A percentile compares a stretch with the other conserved stretches of the same genome.
phyloP scores from a whole-genome alignment of 2,797 vertebrate genomes.

The Spheniscus humboldti region DNA sequence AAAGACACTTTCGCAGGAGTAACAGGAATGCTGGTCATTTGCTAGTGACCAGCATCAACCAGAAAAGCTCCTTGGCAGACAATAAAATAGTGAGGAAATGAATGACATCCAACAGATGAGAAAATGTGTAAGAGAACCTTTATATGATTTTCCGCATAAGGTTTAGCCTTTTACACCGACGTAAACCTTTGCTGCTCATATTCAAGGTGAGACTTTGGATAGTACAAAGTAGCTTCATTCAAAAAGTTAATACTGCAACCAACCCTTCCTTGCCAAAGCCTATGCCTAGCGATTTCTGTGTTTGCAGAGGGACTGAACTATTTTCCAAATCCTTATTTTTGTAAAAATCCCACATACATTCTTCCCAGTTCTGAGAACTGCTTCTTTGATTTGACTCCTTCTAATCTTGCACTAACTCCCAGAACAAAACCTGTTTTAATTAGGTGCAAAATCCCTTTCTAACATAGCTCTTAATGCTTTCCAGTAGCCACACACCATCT shows the following conservation, averaged over 20 bases:
- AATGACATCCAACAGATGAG: background rate
- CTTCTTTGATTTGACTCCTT: background rate
- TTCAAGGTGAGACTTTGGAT: background rate
- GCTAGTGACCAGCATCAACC: background rate
- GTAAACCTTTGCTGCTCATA: background rate
- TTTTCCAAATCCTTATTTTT: background rate
- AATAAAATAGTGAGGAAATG: rapidly evolving
- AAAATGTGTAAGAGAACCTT: background rate
- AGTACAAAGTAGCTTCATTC: background rate
- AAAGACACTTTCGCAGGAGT: background rate
- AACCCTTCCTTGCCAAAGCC: background rate
- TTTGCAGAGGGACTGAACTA: background rate
- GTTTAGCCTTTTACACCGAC: background rate
- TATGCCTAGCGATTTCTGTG: background rate
- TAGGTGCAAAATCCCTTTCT: background rate
- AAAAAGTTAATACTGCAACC: background rate
- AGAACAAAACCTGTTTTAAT: background rate
- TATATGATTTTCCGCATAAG: background rate
- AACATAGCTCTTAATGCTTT: background rate
- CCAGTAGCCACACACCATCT: background rate
- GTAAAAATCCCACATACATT: background rate
- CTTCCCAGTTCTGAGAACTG: background rate
- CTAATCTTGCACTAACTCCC: background rate
- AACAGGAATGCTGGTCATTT: background rate
- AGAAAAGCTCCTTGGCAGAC: background rate